Evolutionary conservation across 2,113 vertebrate genomes (phyloP).

Genomic region (Acinonyx jubatus): DNA sequence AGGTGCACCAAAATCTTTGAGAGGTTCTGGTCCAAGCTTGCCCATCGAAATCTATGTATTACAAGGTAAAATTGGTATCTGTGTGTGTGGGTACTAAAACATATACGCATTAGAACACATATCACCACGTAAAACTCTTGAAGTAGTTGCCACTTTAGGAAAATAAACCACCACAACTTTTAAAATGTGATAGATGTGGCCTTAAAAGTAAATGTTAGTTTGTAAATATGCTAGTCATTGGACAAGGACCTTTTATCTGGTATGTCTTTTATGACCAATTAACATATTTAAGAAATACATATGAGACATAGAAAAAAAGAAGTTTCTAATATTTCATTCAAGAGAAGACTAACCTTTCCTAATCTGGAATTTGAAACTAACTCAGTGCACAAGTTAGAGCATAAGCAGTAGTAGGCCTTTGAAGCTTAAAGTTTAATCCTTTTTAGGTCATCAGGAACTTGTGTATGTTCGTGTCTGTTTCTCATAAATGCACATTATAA

Average conservation of each 20-base stretch:
- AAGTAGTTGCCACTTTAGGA: neutral
- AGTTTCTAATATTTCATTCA: slow-evolving; percentile 5
- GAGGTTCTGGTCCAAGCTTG: neutral
- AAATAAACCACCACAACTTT: slow-evolving; percentile 11
- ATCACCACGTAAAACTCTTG: neutral
- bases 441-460: slow-evolving; percentile 56
- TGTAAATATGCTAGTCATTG: neutral
- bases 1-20: neutral
- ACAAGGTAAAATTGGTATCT: neutral
- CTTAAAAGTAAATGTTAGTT: slow-evolving; percentile 37
- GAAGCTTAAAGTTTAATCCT: slow-evolving; percentile 46
- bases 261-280: neutral
- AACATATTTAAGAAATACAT: neutral
- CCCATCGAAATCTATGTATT: neutral
- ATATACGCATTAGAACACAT: neutral
- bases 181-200: neutral
- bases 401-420: slow-evolving; percentile 59
- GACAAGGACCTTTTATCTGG: neutral
- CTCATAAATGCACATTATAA: slow-evolving; percentile 69
- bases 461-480: slow-evolving; percentile 63
- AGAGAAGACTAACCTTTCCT: neutral
- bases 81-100: neutral
- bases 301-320: slow-evolving; percentile 10
- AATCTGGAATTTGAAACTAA: neutral
- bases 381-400: neutral